Conservation (phyloP, 2,797 vertebrate species). For the Tiaroga cobitis region DNA sequence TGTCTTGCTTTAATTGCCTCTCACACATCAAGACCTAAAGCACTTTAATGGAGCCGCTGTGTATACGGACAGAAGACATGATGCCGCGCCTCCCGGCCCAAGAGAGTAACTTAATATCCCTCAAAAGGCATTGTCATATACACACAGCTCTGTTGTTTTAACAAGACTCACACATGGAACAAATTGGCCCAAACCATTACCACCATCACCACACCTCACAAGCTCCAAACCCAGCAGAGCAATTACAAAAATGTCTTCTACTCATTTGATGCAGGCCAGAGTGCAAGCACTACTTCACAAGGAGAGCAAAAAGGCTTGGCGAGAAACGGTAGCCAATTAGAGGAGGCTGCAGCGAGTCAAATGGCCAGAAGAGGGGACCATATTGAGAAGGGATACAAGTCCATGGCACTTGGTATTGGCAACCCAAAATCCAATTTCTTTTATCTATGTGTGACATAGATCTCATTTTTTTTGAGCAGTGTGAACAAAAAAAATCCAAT, state of each 20-base stretch:
- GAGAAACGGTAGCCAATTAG: conserved; percentile 47
- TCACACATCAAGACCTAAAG: conserved; percentile 18
- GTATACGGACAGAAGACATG: conserved; percentile 43
- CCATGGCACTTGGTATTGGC: not conserved
- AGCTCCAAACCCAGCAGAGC: conserved; percentile 46
- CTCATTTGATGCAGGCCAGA: conserved; percentile 27
- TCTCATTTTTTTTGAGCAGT: conserved; percentile 20
- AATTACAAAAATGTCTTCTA: conserved; percentile 54
- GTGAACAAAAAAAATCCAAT: conserved; percentile 29
- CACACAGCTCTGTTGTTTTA: conserved; percentile 35
- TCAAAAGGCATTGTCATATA: not conserved
- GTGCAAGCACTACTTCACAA: not conserved
- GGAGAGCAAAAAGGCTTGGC: not conserved
- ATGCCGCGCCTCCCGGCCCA: not conserved
- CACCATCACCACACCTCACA: conserved; percentile 46
- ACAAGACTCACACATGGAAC: conserved; percentile 17
- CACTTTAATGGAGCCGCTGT: conserved; percentile 45
- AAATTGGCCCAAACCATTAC: conserved; percentile 51
- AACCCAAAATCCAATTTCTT: conserved; percentile 8
- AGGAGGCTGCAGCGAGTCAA: conserved; percentile 20
- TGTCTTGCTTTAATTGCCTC: conserved; percentile 56
- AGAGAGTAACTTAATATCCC: conserved; percentile 48
- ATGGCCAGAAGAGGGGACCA: conserved; percentile 16
- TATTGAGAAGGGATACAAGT: conserved; percentile 12
- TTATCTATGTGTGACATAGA: not conserved